Evolutionary conservation across 2,113 vertebrate genomes (phyloP).

Genomic region (Mormyrus iriodes): DNA sequence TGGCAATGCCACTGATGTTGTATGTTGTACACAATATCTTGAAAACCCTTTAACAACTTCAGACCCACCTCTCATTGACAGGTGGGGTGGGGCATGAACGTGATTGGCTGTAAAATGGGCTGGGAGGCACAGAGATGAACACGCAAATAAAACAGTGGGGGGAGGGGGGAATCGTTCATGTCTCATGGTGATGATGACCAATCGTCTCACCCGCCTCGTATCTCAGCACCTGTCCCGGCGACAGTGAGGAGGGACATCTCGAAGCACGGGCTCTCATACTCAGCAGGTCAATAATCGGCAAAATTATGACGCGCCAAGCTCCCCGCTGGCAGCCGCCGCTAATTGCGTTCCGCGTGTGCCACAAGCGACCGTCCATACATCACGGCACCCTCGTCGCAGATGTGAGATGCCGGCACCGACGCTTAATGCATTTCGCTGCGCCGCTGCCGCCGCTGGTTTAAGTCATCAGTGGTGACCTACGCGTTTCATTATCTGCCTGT

Average conservation of each 20-base stretch:
- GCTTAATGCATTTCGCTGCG: constrained; percentile 93
- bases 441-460: constrained; percentile 84
- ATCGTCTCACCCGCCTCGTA: not conserved
- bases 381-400: constrained; percentile 65
- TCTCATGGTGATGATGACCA: not conserved
- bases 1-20: not conserved
- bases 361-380: constrained; percentile 49
- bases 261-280: constrained; percentile 35
- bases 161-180: not conserved
- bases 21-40: not conserved
- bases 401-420: constrained; percentile 72
- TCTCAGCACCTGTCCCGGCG: not conserved
- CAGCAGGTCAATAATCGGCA: constrained; percentile 60
- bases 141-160: not conserved
- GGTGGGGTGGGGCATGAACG: not conserved
- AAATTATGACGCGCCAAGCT: constrained; percentile 60
- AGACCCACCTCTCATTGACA: not conserved
- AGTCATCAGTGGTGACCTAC: constrained; percentile 96
- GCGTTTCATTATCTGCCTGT: constrained; percentile 99
- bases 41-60: not conserved
- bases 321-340: constrained; percentile 46
- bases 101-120: not conserved
- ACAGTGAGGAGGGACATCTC: not conserved
- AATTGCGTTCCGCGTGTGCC: constrained; percentile 58
- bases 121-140: not conserved